phyloP scores from a whole-genome alignment of 1,140 invertebrate genomes.

The Cydia pomonella region DNA sequence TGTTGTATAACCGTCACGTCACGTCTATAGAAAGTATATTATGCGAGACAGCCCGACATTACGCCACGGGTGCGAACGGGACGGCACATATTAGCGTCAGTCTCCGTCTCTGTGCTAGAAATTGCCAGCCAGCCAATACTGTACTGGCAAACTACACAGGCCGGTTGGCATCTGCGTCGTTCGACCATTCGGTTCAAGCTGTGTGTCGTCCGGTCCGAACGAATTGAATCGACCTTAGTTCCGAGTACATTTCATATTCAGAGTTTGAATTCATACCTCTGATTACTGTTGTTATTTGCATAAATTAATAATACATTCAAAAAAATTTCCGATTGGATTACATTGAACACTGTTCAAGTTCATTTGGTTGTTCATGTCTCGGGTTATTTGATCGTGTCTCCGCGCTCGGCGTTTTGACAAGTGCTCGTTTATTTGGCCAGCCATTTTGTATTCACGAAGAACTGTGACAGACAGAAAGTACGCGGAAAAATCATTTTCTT shows the following conservation, averaged over 20 bases:
- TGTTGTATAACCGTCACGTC: conserved; percentile 47
- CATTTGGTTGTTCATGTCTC: background rate
- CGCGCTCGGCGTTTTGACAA: conserved; percentile 33
- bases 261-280: conserved; percentile 38
- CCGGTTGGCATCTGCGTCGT: conserved; percentile 63
- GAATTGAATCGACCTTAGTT: conserved; percentile 65
- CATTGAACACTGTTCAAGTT: conserved; percentile 15
- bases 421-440: conserved; percentile 61
- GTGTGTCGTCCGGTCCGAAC: conserved; percentile 41
- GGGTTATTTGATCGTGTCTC: background rate
- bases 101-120: conserved; percentile 47
- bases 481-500: conserved; percentile 51
- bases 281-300: conserved; percentile 57
- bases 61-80: conserved; percentile 46
- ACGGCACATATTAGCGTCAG: conserved; percentile 43
- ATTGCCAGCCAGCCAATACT: conserved; percentile 71
- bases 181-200: conserved; percentile 10
- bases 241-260: conserved; percentile 39
- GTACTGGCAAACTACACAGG: conserved; percentile 61
- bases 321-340: background rate
- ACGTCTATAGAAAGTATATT: conserved; percentile 48
- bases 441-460: conserved; percentile 68
- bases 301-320: conserved; percentile 43
- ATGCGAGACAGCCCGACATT: conserved; percentile 45
- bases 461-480: conserved; percentile 50